Evolutionary conservation across 2,888 invertebrate species (phyloP), one percentile per base, ranked within the genome.

Genomic region (Molorchus minor): DNA sequence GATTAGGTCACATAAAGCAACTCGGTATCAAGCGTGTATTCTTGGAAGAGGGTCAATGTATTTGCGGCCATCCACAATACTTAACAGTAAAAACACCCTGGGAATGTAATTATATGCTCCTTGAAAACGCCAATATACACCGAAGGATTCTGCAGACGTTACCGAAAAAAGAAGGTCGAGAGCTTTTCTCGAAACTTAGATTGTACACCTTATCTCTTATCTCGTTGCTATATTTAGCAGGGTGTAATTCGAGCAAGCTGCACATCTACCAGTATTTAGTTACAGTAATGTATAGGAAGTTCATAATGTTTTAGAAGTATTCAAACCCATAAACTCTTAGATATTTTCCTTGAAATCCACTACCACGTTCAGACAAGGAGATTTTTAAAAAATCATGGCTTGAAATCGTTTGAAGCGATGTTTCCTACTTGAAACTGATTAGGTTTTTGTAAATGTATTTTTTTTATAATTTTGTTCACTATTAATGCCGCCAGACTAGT

Each of bases 1-100:
- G 70, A 70, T 70, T 70, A 70, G 68, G 68, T 68, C 63, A 59
- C 70, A 69, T 69, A 70, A 68, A 64, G 57, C 62, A 59, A 58
- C 49, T 52, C 59, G 61, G 55, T 68, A 66, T 69, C 68, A 64
- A 67, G 65, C 62, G 61, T 45, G 64, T 58, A 62, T 70, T 71
- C 71, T 62, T 38, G 61, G 71, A 71, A 69, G 61, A 61, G 62
- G 68, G 68, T 68, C 68, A 69, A 69, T 58, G 71, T 69, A 65
- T 69, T 65, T 58, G 49, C 56, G 60, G 52, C 46, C 56, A 49
- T 49, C 36, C 15, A 15, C 47, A 16, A 20, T 36, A 49, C 17
- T 45, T 49, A 41, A 52, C 52, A 52, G 30, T 52, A 52, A 52
- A 52, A 52, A 41, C 52, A 52, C 52, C 52, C 52, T 52, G 52